A percentile compares a stretch with the other conserved stretches of the same genome.
phyloP scores from a whole-genome alignment of 1,140 invertebrate species.

The Copidosoma floridanum region DNA sequence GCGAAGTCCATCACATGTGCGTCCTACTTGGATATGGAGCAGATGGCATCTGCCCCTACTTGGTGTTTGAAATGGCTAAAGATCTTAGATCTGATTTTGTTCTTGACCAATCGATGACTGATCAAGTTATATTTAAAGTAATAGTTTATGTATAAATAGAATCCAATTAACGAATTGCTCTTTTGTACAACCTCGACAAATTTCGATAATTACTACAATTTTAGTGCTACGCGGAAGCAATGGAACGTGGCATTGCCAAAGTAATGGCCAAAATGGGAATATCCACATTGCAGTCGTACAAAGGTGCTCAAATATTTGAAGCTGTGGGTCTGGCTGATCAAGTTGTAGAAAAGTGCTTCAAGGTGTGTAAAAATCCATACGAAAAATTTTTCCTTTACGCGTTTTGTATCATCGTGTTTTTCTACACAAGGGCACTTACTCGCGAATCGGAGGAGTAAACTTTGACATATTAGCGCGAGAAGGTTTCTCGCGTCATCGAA shows the following conservation, averaged over 20 bases:
- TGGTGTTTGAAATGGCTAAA: conserved; percentile 90
- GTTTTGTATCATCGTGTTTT: conserved; percentile 18
- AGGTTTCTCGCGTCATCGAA: conserved; percentile 77
- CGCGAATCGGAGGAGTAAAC: conserved; percentile 89
- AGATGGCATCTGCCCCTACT: conserved; percentile 95
- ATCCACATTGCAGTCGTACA: conserved; percentile 98
- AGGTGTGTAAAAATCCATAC: conserved; percentile 47
- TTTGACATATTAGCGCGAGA: conserved; percentile 89
- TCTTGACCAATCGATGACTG: conserved; percentile 71
- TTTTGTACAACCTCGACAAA: background rate
- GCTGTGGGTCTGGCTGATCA: conserved; percentile 92
- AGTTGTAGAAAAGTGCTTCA: conserved; percentile 94
- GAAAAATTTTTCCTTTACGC: background rate
- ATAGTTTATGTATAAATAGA: too few relatives aligned
- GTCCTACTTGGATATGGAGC: conserved; percentile 95
- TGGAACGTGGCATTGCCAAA: conserved; percentile 81
- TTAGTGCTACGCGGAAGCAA: conserved; percentile 68
- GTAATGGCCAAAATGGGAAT: conserved; percentile 99
- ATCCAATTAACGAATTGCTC: conserved; percentile 20
- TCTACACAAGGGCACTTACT: conserved; percentile 76
- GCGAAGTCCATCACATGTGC: conserved; percentile 96
- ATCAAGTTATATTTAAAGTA: conserved; percentile 83
- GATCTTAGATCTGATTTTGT: conserved; percentile 80
- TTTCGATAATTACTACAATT: conserved; percentile 5
- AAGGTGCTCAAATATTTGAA: conserved; percentile 99